Evolutionary conservation across 2,888 invertebrate genomes (phyloP), one percentile per base, ranked within the genome.

Genomic region (Drosophila vallismaia): DNA sequence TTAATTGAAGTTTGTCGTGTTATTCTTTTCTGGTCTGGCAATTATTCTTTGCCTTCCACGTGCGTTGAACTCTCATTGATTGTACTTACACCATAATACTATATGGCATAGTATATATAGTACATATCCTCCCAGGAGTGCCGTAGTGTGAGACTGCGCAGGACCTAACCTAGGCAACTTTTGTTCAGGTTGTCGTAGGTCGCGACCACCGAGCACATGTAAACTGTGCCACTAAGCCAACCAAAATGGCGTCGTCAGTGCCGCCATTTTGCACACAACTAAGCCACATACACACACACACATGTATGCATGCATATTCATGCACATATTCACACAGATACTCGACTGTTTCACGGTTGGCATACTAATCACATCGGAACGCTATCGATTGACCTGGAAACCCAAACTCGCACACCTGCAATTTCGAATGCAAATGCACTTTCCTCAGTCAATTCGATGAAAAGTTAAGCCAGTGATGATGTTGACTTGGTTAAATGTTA

Each of bases 361-460:
- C 79, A 79, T 60, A 74, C 62, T 74, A 85, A 76, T 86, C 75
- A 70, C 75, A 76, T 73, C 79, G 74, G 78, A 77, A 71, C 67
- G 66, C 76, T 89, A 89, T 89, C 86, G 89, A 89, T 89, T 89
- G 89, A 89, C 89, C 89, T 89, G 83, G 80, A 89, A 89, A 84
- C 74, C 55, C 69, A 70, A 50, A 31, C 53, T 33, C 60, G 28
- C 28, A 45, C 54, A 52, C 28, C 19, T 38, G 24, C 64, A 57
- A 40, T 8, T 24, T n/a, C 29, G 7, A 66, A 40, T 66, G 36
- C 7, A 66, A 49, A n/a, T 44, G 19, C 42, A 14, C 0, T n/a
- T 36, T n/a, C 24, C 29, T 44, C 1, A 9, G 10, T n/a, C 5
- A 19, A n/a, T 24, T 19, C 10, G 9, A 44, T 44, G 9, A 24